Base-by-base conservation (phyloP, 1,140 invertebrate genomes). In the Brachionus paranguensis region DNA sequence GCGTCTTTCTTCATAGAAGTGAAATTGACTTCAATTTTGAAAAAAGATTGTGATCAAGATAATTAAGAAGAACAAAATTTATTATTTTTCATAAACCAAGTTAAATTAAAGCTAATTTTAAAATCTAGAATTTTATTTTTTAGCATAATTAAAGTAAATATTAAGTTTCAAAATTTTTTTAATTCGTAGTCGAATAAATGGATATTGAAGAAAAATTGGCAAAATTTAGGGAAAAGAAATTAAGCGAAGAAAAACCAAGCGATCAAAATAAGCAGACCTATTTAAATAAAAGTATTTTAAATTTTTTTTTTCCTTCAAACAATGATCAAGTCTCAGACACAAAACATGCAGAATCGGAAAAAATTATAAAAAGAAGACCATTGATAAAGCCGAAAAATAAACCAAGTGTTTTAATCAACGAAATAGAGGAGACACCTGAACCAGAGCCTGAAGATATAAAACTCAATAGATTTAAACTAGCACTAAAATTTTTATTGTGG, bases 401-500 rank as follows among this genome's bases (percentile, higher is more conserved):
- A 76, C 72, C 20, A 76, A 8, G 43, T 10, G 20, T 76, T 14
- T 20, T 76, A 29, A 76, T 76, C 12, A 76, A 76, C 50, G 43
- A 76, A 76, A 3, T 50, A 43, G 33, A 37, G 8, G 72, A 76
- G 3, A 24, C 43, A 76, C 1, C 27, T 76, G 43, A 76, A 47
- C 20, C 10, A 3, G 20, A 47, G 24, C 45, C 72, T 3, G 78
- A 81, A 81, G 37, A 45, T 43, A 37, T 68, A 37, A 60, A 47
- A 43, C 3, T 64, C 41, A 45, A 45, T 12, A n/a, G 60, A 20
- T 41, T 45, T 12, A 81, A 81, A 68, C 24, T 81, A 37, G 11
- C 12, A 24, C 78, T 90, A 8, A 90, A 90, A 84, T 17, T 88
- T 47, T 5, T 88, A 2, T 86, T 94, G 2, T 95, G 93, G 93